Percentiles rank a stretch among this genome's conserved stretches.
phyloP scores from a whole-genome alignment of 2,888 invertebrate species.

The Boloria selene region DNA sequence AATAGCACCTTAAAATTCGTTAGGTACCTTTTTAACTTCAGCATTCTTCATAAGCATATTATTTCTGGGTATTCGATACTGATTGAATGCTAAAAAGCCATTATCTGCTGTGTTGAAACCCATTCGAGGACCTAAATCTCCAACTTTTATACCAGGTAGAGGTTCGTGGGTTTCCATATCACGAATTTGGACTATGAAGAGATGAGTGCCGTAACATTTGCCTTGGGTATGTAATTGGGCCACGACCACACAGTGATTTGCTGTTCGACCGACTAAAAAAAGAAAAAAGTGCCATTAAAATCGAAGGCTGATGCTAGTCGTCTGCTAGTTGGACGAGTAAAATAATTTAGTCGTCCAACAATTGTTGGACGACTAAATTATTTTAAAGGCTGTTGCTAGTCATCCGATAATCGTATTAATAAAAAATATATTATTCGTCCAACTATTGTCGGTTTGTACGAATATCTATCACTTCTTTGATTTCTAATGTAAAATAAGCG shows the following conservation, averaged over 20 bases:
- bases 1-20: background rate
- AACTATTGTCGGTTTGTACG: too few relatives aligned
- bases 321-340: too few relatives aligned
- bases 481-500: too few relatives aligned
- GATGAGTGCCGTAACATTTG: conserved; percentile 92
- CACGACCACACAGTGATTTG: conserved; percentile 94
- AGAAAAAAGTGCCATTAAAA: background rate
- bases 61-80: conserved; percentile 93
- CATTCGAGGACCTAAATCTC: conserved; percentile 96
- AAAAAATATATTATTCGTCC: too few relatives aligned
- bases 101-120: conserved; percentile 95
- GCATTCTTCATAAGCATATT: conserved; percentile 97
- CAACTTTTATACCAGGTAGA: conserved; percentile 92
- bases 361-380: too few relatives aligned
- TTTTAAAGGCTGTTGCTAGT: too few relatives aligned
- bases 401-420: too few relatives aligned
- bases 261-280: conserved; percentile 93
- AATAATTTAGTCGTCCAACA: too few relatives aligned
- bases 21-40: conserved; percentile 85
- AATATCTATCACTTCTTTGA: too few relatives aligned
- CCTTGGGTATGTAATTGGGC: conserved; percentile 94
- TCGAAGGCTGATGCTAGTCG: too few relatives aligned
- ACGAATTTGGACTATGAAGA: conserved; percentile 95
- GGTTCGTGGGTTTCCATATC: conserved; percentile 94
- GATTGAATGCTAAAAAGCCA: conserved; percentile 93